phyloP scores from a whole-genome alignment of 2,888 invertebrate genomes.

The Ennomos quercinarius region DNA sequence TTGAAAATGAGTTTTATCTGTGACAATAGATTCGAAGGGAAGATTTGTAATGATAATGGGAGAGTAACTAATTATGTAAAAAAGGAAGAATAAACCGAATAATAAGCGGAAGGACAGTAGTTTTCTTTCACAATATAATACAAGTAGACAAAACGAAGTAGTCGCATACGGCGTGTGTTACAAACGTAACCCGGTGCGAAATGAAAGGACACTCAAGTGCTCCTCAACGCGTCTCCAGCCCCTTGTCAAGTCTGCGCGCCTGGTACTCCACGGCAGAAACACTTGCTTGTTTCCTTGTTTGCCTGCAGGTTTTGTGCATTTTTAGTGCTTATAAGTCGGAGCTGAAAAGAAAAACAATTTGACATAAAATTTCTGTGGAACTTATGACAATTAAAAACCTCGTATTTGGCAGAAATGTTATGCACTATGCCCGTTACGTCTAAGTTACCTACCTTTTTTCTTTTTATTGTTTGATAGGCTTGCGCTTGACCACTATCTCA shows the following conservation, averaged over 20 bases:
- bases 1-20: no score
- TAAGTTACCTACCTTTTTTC: no score
- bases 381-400: neutral
- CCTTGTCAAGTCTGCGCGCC: slow-evolving; percentile 65
- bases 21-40: no score
- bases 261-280: slow-evolving; percentile 48
- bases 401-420: no score
- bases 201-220: slow-evolving; percentile 67
- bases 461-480: no score
- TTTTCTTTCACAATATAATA: neutral
- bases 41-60: no score
- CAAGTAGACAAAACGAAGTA: slow-evolving; percentile 12
- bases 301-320: slow-evolving; percentile 40
- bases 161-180: slow-evolving; percentile 33
- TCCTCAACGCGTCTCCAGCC: slow-evolving; percentile 51
- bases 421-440: no score
- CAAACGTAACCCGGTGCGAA: slow-evolving; percentile 51
- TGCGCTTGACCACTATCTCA: no score
- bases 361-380: neutral
- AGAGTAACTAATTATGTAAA: no score
- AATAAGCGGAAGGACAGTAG: no score
- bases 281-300: slow-evolving; percentile 56
- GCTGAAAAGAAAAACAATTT: slow-evolving; percentile 1
- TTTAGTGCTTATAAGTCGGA: slow-evolving; percentile 25
- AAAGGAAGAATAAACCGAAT: no score